Evolutionary conservation across 2,797 vertebrate species (phyloP), one percentile per base, ranked within the genome.

Genomic region (Linurgus olivaceus): DNA sequence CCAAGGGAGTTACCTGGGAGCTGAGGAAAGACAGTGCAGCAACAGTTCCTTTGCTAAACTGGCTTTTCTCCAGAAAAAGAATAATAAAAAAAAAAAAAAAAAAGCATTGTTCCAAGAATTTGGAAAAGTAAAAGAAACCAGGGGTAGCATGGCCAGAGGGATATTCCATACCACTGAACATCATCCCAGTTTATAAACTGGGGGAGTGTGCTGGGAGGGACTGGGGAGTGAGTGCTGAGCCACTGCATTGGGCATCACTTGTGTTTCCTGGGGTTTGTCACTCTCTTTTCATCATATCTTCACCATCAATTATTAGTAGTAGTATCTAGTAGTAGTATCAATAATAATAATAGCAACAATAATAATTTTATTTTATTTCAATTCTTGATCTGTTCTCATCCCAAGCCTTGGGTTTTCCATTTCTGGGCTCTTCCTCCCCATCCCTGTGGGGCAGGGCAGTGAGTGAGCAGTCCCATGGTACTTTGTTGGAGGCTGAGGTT

Each of bases 221-320:
- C 83, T 75, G 40, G 5, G 21, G 24, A 45, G 9, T 18, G 59
- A 25, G 12, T 47, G 35, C 52, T 59, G 38, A 52, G 20, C 38
- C 42, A 0, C 40, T 67, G 18, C 38, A 3, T 0, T 59, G 61
- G 3, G 15, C 31, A 35, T 42, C 42, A 18, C 20, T 26, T n/a
- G 26, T 40, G 35, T 37, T 50, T 29, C 44, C 17, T 52, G 67
- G 29, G 38, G 4, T 25, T 59, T 66, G 45, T 66, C 29, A 42
- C 35, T 63, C 31, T 47, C 8, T 66, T 7, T 14, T 26, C 37
- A 4, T 59, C 28, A 26, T 26, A 4, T 52, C 28, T 17, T 11
- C 17, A 26, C 2, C 35, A n/a, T 23, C n/a, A 37, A 18, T n/a
- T 45, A 12, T 13, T 16, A 38, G 0, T 45, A n/a, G 3, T 15